These are phyloP conservation scores for Thecophora atra DNA, from an alignment of 2,888 invertebrate genomes.

Conservation along the genomic window DNA sequence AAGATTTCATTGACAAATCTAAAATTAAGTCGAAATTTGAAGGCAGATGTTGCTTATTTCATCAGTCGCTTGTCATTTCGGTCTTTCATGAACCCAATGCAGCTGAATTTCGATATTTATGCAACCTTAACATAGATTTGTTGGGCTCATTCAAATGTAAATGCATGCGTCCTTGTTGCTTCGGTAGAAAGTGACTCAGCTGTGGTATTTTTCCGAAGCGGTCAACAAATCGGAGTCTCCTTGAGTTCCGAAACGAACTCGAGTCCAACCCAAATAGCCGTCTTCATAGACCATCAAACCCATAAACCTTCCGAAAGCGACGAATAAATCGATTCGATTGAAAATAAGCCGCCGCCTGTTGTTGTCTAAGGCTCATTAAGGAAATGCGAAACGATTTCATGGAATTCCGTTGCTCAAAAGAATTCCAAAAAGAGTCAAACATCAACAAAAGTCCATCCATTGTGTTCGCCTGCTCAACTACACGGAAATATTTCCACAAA, in stretches of 20 bases:
- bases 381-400: constrained; percentile 21
- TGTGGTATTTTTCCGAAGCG: constrained; percentile 7
- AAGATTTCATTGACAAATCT: no score
- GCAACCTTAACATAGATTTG: background rate
- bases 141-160: background rate
- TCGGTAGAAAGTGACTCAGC: background rate
- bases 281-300: constrained; percentile 3
- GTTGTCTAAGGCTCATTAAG: background rate
- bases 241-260: constrained; percentile 27
- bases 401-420: constrained; percentile 30
- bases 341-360: constrained; percentile 14
- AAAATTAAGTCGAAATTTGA: no score
- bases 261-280: background rate
- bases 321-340: background rate
- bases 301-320: constrained; percentile 4
- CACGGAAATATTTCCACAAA: background rate
- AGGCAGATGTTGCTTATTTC: no score
- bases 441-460: background rate
- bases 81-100: background rate
- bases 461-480: background rate
- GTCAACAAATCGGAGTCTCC: constrained; percentile 36
- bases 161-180: background rate
- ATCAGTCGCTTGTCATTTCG: background rate
- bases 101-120: background rate
- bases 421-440: constrained; percentile 12